Percentiles rank a stretch among this genome's conserved stretches.
These are phyloP conservation scores for Agelas oroides DNA, from an alignment of 37 sponge, comb jelly and placozoan species.

Conservation along the genomic window DNA sequence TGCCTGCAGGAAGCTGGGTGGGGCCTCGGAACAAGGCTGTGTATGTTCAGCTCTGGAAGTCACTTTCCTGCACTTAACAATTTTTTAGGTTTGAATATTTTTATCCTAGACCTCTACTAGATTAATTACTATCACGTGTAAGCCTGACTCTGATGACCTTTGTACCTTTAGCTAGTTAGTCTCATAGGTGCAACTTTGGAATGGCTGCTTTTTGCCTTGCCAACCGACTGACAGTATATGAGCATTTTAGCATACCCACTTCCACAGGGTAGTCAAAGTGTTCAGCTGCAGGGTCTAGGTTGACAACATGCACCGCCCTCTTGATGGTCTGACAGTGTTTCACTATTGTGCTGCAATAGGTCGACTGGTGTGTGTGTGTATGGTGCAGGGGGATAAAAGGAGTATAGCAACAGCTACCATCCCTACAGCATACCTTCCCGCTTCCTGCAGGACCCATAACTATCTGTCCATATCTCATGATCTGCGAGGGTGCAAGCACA, in stretches of 20 bases:
- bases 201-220: no score
- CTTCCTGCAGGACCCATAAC: constrained; percentile 99
- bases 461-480: constrained; percentile 95
- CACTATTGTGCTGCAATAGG: constrained; percentile 91
- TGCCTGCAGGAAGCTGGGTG: no score
- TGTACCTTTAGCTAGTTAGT: no score
- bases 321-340: constrained; percentile 87
- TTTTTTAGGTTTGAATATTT: no score
- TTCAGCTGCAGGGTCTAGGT: constrained; percentile 99
- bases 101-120: no score
- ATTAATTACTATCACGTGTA: no score
- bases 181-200: no score
- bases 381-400: neutral
- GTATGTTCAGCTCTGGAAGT: no score
- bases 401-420: neutral
- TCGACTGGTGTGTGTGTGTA: constrained; percentile 68
- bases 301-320: constrained; percentile 89
- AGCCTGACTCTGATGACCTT: no score
- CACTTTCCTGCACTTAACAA: no score
- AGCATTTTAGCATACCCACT: constrained; percentile 53
- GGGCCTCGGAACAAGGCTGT: no score
- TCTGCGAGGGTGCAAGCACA: neutral
- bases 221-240: no score
- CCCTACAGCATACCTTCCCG: constrained; percentile 85
- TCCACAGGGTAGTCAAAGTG: constrained; percentile 91